phyloP scores from a whole-genome alignment of 2,888 invertebrate genomes.

The Machimus rusticus region DNA sequence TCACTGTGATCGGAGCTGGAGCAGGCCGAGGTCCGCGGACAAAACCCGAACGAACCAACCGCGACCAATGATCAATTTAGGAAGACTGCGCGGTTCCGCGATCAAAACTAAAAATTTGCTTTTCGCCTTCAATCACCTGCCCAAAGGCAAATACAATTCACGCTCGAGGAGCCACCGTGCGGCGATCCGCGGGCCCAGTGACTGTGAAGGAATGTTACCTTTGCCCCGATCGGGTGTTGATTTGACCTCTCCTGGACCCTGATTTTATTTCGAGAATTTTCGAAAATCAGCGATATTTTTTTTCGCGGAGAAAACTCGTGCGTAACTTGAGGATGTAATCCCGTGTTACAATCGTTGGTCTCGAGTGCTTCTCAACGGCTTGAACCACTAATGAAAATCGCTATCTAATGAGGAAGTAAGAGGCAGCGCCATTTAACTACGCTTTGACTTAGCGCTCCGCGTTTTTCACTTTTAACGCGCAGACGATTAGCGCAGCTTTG shows the following conservation, averaged over 20 bases:
- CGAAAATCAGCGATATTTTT: neutral
- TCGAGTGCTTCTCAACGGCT: neutral
- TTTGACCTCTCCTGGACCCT: neutral
- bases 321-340: neutral
- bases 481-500: neutral
- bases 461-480: neutral
- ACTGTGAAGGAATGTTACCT: neutral
- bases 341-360: neutral
- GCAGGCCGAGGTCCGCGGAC: neutral
- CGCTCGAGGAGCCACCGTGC: neutral
- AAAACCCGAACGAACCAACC: conserved; percentile 3
- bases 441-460: neutral
- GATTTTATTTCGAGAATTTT: neutral
- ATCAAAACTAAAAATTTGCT: neutral
- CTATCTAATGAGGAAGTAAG: neutral
- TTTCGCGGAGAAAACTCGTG: neutral
- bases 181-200: neutral
- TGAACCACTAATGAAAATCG: neutral
- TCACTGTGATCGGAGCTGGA: neutral
- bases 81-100: neutral
- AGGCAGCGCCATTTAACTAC: neutral
- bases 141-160: neutral
- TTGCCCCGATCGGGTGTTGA: neutral
- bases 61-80: conserved; percentile 8
- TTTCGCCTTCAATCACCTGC: conserved; percentile 26